Evolutionary conservation across 2,113 vertebrate genomes (phyloP), one percentile per base, ranked within the genome.

Genomic region (Equus przewalskii): DNA sequence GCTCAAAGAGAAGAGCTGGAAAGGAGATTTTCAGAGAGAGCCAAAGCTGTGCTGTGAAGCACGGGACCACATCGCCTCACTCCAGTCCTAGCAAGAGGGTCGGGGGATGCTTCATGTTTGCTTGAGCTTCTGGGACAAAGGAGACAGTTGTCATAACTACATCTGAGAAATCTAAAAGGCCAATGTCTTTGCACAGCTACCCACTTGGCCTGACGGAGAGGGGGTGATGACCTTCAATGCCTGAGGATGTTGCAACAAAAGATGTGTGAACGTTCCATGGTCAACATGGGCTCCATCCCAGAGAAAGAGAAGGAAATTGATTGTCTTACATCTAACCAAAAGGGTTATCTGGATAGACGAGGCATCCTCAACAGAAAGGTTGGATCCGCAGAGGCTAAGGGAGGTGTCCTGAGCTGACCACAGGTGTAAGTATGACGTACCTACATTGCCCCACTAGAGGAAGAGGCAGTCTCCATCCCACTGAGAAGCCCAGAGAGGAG

Each of bases 401-500:
- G 64, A n/a, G 51, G 28, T 0, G 0, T 67, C 46, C 62, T 41
- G 12, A 65, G 46, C 65, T 30, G 28, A 7, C 8, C 22, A 0
- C 12, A 4, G 13, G 18, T 10, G 30, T 2, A 21, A n/a, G 54
- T 3, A 2, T 21, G 33, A 6, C n/a, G 3, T 44, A 2, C 2
- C 41, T 14, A 21, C 28, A 62, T 28, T 19, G 11, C 58, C 10
- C 2, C 10, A 3, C 4, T 33, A 46, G 28, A 73, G 26, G 7
- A 64, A 36, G 12, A 54, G 54, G 14, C 16, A 88, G 21, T 33
- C 4, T 60, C 58, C 12, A 7, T 19, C 26, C 11, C 54, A 28
- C 14, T 5, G 15, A 22, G 36, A 24, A 79, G 24, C 73, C 11
- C 44, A 36, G 28, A 41, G 78, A 75, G 19, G 7, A 41, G 4